Evolutionary conservation across 2,888 invertebrate species (phyloP).

Genomic region (Nipponacmea schrenckii): DNA sequence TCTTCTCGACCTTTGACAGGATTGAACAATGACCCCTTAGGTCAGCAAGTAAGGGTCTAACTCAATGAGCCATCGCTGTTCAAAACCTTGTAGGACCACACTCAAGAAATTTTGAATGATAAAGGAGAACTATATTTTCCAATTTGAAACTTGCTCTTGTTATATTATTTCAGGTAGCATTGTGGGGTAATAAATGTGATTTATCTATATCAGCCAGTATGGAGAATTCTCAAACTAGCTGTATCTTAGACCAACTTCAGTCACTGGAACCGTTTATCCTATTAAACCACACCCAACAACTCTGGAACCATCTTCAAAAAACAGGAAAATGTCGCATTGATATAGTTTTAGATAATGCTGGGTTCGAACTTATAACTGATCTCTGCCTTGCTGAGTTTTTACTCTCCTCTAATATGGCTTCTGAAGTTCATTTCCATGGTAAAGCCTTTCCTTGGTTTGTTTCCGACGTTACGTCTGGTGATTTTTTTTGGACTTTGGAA

Average conservation of each 20-base stretch:
- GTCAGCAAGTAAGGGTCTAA: too few species aligned
- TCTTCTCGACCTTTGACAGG: too few species aligned
- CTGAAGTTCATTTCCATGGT: slow-evolving; percentile 82
- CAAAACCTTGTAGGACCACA: too few species aligned
- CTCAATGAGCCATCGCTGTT: too few species aligned
- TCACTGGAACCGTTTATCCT: slow-evolving; percentile 74
- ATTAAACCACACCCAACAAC: slow-evolving; percentile 73
- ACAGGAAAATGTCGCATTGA: slow-evolving; percentile 43
- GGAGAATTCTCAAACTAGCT: slow-evolving; percentile 72
- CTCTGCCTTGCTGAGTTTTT: slow-evolving; percentile 87
- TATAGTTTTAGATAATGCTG: slow-evolving; percentile 88
- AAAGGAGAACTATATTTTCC: too few species aligned
- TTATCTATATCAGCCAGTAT: slow-evolving; percentile 83
- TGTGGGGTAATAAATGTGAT: slow-evolving; percentile 97
- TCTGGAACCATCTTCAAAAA: slow-evolving; percentile 71
- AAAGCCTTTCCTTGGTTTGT: slow-evolving; percentile 96
- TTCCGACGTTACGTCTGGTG: slow-evolving; percentile 83
- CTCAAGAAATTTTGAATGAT: too few species aligned
- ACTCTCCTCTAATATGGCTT: slow-evolving; percentile 73
- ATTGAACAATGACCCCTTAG: too few species aligned
- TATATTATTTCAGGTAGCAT: slow-evolving; percentile 71
- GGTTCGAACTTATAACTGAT: slow-evolving; percentile 92
- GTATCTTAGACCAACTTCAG: slow-evolving; percentile 73
- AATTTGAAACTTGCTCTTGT: too few species aligned
- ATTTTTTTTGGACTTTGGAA: slow-evolving; percentile 80